Evolutionary conservation across 2,113 vertebrate genomes (phyloP), one percentile per base, ranked within the genome.

Genomic region (Riparia riparia): DNA sequence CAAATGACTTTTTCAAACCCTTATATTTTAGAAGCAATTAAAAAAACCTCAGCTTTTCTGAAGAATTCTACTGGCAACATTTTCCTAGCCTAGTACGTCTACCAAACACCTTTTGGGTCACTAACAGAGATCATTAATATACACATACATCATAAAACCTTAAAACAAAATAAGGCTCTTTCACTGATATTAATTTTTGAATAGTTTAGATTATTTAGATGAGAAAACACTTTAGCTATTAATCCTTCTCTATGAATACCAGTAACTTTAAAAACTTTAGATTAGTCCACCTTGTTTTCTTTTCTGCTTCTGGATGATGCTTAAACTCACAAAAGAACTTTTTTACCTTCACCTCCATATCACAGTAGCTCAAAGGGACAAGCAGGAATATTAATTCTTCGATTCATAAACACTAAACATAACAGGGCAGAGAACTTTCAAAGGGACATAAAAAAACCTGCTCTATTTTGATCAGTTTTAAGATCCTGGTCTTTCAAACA

Each of bases 261-360:
- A 32, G 5, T 25, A 93, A 57, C 6, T 18, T 71, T 34, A 31
- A 12, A 82, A 80, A 20, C 10, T 82, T 87, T 50, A 57, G 20
- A 61, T 4, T 25, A 5, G 1, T 11, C 7, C 0, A 0, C 1
- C 4, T 71, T 70, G 42, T 51, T 50, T 53, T 44, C 34, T 25
- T n/a, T 6, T 29, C 63, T 72, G 49, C 32, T 72, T 20, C 45
- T 78, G 34, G 49, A 73, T 22, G 4, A 84, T 39, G 24, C 8
- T 37, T 39, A 70, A 92, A 21, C 3, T 51, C 58, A 74, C 16
- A 61, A 29, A 69, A 64, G 1, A 60, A 25, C 5, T 68, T 64
- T 71, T 70, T 21, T 9, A 4, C 2, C 44, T 57, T 72, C 19
- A 70, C n/a, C 28, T 82, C 44, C 45, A 91, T 58, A 87, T 39